These are phyloP conservation scores for Cataglyphis livida DNA, from an alignment of 2,888 invertebrate species.

Conservation along the genomic window DNA sequence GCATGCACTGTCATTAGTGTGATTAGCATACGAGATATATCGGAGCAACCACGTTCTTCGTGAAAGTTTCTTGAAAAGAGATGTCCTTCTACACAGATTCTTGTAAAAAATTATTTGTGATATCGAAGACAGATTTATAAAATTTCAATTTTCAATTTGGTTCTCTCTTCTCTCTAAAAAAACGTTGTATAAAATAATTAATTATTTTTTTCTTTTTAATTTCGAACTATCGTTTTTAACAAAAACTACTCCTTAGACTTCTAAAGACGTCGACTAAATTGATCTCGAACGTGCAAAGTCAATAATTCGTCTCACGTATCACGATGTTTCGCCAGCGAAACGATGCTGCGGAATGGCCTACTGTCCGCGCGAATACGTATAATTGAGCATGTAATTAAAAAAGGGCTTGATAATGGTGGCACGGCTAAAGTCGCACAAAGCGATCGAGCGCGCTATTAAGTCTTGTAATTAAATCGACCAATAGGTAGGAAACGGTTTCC, in stretches of 20 bases:
- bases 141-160: background rate
- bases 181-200: background rate
- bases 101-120: background rate
- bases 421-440: constrained; percentile 27
- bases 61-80: background rate
- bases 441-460: constrained; percentile 38
- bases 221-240: background rate
- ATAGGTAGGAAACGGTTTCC: constrained; percentile 34
- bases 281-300: constrained; percentile 12
- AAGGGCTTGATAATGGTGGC: constrained; percentile 25
- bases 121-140: background rate
- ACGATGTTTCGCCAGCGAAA: background rate
- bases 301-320: constrained; percentile 7
- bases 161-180: background rate
- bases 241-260: background rate
- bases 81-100: no score
- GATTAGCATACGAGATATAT: background rate
- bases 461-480: constrained; percentile 32
- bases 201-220: background rate
- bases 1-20: background rate
- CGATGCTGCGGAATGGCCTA: background rate
- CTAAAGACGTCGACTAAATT: constrained; percentile 7
- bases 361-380: constrained; percentile 8
- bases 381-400: constrained; percentile 50
- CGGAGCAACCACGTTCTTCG: background rate